Base-by-base conservation (phyloP, 2,797 vertebrate genomes). In the Sebastes diploproa region DNA sequence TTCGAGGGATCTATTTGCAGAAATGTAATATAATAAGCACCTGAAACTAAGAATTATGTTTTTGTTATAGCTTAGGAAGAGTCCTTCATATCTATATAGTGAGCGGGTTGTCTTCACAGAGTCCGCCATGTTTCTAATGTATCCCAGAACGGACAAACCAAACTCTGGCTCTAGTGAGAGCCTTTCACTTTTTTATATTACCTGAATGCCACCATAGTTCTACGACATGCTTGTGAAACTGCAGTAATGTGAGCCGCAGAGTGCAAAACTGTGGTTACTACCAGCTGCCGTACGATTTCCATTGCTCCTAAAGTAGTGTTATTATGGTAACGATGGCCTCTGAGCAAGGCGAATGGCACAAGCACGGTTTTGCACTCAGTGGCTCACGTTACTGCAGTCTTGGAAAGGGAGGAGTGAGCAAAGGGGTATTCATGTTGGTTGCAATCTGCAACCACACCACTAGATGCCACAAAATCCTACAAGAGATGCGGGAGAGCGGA, bases 221-320 rank as follows among this genome's bases (percentile, higher is more conserved):
- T 20, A 0, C 8, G 16, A 60, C 16, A 60, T 9, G 16, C 16
- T 29, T 27, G 55, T 16, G 13, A 58, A 56, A 25, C 54, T 56
- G 54, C 54, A 0, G 22, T 25, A 56, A 56, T 0, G 5, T 12
- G 22, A 55, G 16, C 42, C 16, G 6, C 16, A 0, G 42, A 50
- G 42, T 46, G 42, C 42, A 46, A 46, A 46, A 46, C 42, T 0
- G 3, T 46, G 42, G 42, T 50, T 46, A 50, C 7, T 0, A 7
- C 7, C 7, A 50, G 18, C 46, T 8, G 18, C 46, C 1, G 16
- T 50, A 18, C 2, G 12, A 56, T 11, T 13, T 56, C 54, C 12
- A 0, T 25, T 10, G 11, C 54, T 25, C 23, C 54, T 56, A 25
- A 59, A 29, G 8, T 30, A 14, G 27, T 29, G 25, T 59, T 59